Percentiles rank a stretch among this genome's conserved stretches.
Evolutionary conservation across 2,888 invertebrate genomes (phyloP).

Genomic region (Lithosia quadra): DNA sequence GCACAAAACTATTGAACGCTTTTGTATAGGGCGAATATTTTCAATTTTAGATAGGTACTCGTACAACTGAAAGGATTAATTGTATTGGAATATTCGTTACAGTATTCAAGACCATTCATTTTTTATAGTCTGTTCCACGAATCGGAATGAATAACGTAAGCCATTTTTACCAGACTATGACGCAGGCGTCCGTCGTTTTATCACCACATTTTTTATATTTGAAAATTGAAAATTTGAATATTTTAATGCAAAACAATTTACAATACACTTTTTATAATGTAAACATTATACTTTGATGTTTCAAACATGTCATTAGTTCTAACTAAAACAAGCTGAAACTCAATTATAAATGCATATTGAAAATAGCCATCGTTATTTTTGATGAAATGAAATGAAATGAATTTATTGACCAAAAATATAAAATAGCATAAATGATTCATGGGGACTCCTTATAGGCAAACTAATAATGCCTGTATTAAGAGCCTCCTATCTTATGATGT

Average conservation of each 20-base stretch:
- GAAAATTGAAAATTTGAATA: too few species aligned
- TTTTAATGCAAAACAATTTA: too few species aligned
- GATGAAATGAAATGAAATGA: too few species aligned
- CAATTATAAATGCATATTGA: conserved; percentile 27
- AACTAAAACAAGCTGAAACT: conserved; percentile 22
- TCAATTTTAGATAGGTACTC: conserved; percentile 6
- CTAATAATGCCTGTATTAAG: too few species aligned
- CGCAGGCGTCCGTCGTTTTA: too few species aligned
- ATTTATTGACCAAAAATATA: too few species aligned
- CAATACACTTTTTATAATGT: too few species aligned
- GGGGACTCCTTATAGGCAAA: too few species aligned
- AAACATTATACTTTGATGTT: conserved; percentile 20
- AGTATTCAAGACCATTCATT: not conserved
- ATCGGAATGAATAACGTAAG: not conserved
- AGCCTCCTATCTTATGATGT: too few species aligned
- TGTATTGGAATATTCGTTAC: not conserved
- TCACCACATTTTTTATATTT: too few species aligned
- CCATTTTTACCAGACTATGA: too few species aligned
- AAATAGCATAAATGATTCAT: too few species aligned
- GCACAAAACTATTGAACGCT: not conserved
- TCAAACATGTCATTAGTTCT: conserved; percentile 17
- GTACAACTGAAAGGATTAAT: not conserved
- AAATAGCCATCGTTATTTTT: conserved; percentile 36
- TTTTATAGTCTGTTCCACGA: not conserved
- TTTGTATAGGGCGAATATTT: conserved; percentile 3